phyloP scores from a whole-genome alignment of 2,797 vertebrate species.

The Pangasius macronema region DNA sequence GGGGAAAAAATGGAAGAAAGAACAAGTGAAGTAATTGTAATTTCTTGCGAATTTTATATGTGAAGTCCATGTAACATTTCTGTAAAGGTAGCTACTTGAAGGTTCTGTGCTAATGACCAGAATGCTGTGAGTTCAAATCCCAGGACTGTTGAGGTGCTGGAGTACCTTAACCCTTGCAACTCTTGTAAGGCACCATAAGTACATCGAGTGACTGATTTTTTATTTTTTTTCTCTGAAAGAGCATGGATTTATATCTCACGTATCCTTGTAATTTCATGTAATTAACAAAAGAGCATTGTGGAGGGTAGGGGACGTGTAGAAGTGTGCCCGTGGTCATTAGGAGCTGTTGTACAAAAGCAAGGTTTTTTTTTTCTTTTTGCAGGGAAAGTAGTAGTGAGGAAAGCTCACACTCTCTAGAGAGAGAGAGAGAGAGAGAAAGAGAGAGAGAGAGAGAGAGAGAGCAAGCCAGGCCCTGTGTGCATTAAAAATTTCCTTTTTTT shows the following conservation, averaged over 20 bases:
- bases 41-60: neutral
- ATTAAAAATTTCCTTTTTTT: slow-evolving; percentile 39
- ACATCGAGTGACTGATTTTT: neutral
- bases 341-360: slow-evolving; percentile 62
- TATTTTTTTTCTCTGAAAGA: neutral
- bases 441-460: slow-evolving; percentile 16
- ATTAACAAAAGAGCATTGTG: slow-evolving; percentile 42
- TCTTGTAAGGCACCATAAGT: neutral
- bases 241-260: slow-evolving; percentile 52
- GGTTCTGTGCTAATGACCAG: neutral
- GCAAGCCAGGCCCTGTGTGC: slow-evolving; percentile 9
- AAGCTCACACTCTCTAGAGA: neutral
- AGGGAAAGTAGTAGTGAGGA: slow-evolving; percentile 55
- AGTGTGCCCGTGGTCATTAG: slow-evolving; percentile 63
- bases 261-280: slow-evolving; percentile 46
- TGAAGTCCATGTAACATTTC: neutral
- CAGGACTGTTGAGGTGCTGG: neutral
- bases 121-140: neutral
- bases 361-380: slow-evolving; percentile 48
- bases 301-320: slow-evolving; percentile 50
- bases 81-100: neutral
- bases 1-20: too few relatives aligned
- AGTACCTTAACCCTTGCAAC: neutral
- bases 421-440: slow-evolving; percentile 4
- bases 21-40: neutral